phyloP scores from a whole-genome alignment of 2,113 vertebrate genomes.

The Myodes glareolus region DNA sequence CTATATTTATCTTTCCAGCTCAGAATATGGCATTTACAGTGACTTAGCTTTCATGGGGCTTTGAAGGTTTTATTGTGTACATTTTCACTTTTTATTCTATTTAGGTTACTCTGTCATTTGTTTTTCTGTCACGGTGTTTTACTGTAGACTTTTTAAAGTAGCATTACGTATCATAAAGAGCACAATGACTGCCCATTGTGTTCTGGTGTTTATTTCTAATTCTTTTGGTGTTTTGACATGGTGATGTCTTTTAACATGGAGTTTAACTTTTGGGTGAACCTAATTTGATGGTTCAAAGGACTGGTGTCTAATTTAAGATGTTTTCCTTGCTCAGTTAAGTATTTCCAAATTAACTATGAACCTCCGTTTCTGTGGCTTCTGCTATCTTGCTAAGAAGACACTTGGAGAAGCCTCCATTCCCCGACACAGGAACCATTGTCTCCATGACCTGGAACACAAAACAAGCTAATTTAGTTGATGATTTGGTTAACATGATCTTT shows the following conservation, averaged over 20 bases:
- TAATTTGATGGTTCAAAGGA: background rate
- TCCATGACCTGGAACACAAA: background rate
- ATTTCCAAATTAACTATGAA: background rate
- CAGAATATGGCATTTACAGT: background rate
- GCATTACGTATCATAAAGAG: background rate
- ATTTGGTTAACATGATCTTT: background rate
- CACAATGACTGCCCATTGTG: accelerated
- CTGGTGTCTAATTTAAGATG: background rate
- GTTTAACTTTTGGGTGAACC: background rate
- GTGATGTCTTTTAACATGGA: background rate
- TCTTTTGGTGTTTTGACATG: background rate
- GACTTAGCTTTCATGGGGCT: background rate
- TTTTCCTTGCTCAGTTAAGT: background rate
- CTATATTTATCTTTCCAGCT: background rate
- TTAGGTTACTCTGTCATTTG: background rate
- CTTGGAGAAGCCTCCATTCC: background rate
- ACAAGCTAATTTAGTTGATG: background rate
- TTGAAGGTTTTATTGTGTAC: background rate
- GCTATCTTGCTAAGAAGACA: background rate
- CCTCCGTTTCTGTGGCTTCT: background rate
- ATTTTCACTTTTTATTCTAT: background rate
- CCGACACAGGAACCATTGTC: background rate
- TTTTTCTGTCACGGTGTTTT: background rate
- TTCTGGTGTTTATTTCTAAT: background rate
- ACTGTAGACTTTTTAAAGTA: background rate